These are phyloP conservation scores for Suillia variegata DNA, from an alignment of 2,888 invertebrate genomes.

Conservation along the genomic window DNA sequence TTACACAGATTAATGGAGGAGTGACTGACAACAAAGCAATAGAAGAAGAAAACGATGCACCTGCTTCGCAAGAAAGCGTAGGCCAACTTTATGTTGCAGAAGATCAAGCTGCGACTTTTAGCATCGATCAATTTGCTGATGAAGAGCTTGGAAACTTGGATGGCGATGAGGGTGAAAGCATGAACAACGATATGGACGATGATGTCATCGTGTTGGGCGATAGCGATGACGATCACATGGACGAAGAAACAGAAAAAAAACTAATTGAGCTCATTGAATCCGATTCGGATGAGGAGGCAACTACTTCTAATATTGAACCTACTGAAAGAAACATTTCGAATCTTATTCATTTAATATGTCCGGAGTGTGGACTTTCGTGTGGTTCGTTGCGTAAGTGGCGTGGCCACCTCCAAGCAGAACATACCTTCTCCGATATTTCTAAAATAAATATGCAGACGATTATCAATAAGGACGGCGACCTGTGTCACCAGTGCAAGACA, in stretches of 20 bases:
- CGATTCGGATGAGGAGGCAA: neutral
- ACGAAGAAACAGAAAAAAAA: neutral
- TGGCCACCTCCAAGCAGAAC: neutral
- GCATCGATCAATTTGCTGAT: neutral
- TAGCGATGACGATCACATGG: neutral
- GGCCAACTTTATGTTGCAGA: no score
- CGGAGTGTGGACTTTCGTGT: neutral
- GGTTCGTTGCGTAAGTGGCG: neutral
- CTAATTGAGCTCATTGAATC: neutral
- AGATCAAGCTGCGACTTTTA: no score
- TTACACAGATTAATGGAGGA: no score
- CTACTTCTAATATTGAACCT: neutral
- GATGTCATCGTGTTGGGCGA: neutral
- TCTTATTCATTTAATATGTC: neutral
- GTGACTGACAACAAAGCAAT: no score
- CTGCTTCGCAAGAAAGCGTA: neutral
- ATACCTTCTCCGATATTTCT: neutral
- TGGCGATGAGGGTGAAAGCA: neutral
- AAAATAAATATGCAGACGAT: neutral
- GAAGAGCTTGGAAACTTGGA: neutral
- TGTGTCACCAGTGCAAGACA: neutral
- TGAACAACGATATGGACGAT: neutral
- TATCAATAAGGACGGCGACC: neutral
- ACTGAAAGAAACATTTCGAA: neutral
- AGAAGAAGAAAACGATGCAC: no score